Base-by-base conservation (phyloP, 2,888 invertebrate species). In the Sacculina carcini region DNA sequence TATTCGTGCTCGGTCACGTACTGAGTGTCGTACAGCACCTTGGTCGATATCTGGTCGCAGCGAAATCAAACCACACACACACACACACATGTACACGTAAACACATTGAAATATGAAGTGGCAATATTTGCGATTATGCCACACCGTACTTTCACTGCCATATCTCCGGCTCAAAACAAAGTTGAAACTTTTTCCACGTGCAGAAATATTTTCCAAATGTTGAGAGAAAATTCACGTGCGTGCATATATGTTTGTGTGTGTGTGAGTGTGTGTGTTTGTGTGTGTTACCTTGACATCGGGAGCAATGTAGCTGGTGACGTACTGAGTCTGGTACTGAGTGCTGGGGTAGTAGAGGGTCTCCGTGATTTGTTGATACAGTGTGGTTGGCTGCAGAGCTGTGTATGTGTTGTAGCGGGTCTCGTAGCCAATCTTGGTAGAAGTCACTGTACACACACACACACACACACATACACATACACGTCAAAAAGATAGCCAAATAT, bases 1-100 rank as follows among this genome's bases (percentile, higher is more conserved):
- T 54, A 56, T 39, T 48, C 46, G 23, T 54, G 55, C 6, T 55
- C 51, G 10, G 56, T 56, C 5, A 56, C 53, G 51, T 56, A 56
- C 48, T 52, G 52, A 9, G 53, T 51, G 50, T 55, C 52, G 19
- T 38, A 55, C 26, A 55, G 50, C 38, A 56, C 50, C 56, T 56
- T 44, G 44, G 44, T 44, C 28, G 28, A 28, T n/a, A 52, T 52
- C 54, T 51, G 46, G 48, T 48, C 48, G 44, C 40, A 47, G 52
- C 50, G 54, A 52, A 46, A 12, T 34, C 7, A n/a, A 4, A 12
- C n/a, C n/a, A n/a, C n/a, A n/a, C n/a, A n/a, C n/a, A n/a, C n/a
- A n/a, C n/a, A n/a, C n/a, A n/a, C n/a, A n/a, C n/a, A n/a, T n/a
- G n/a, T n/a, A n/a, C n/a, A n/a, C n/a, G n/a, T n/a, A n/a, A n/a